Percentiles rank a stretch among this genome's conserved stretches.
phyloP scores from a whole-genome alignment of 2,113 vertebrate genomes.

The Lipotes vexillifer region DNA sequence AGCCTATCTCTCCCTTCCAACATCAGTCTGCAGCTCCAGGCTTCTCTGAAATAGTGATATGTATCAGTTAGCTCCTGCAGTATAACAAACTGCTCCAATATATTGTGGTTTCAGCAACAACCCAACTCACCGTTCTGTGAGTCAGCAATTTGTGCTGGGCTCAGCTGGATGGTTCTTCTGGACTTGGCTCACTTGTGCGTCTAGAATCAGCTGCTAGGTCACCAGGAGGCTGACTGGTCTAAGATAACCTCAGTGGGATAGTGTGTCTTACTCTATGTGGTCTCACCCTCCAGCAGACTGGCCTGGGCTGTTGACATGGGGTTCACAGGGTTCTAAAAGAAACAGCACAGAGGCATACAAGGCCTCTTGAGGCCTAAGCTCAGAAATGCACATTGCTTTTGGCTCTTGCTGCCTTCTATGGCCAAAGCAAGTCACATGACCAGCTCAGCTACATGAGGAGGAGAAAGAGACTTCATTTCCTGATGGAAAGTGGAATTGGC shows the following conservation, averaged over 20 bases:
- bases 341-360: neutral
- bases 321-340: neutral
- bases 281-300: neutral
- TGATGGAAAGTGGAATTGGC: neutral
- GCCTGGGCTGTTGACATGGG: rapidly evolving
- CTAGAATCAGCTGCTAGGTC: neutral
- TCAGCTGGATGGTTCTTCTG: neutral
- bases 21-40: neutral
- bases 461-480: neutral
- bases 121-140: neutral
- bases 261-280: rapidly evolving
- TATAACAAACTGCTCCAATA: neutral
- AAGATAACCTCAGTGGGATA: neutral
- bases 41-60: neutral
- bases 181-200: rapidly evolving
- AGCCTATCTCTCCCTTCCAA: neutral
- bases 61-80: neutral
- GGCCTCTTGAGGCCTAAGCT: neutral
- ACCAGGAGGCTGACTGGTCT: neutral
- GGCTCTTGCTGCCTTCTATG: neutral
- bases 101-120: neutral
- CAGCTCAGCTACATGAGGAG: neutral
- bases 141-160: neutral
- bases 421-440: neutral
- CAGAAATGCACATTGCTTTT: neutral